Evolutionary conservation across 2,113 vertebrate species (phyloP).

Genomic region (Grammomys surdaster): DNA sequence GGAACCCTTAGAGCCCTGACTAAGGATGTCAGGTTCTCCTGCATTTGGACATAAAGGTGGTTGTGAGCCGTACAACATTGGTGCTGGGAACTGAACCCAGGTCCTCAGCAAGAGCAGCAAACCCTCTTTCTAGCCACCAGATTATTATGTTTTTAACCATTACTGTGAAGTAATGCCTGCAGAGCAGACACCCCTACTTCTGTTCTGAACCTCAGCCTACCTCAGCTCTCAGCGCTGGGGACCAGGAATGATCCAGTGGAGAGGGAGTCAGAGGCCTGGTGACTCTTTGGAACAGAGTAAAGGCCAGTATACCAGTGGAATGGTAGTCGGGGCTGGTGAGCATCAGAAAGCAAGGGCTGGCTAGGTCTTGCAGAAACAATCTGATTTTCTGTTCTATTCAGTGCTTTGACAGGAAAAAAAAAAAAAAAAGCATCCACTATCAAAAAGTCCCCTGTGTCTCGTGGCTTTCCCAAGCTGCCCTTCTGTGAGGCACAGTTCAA

Average conservation of each 20-base stretch:
- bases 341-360: not conserved
- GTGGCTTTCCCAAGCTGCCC: slow-evolving; percentile 17
- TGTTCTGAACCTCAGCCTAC: not conserved
- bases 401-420: not conserved
- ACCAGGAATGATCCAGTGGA: not conserved
- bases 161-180: not conserved
- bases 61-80: not conserved
- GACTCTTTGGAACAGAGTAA: not conserved
- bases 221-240: not conserved
- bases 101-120: not conserved
- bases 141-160: not conserved
- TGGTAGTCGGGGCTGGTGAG: not conserved
- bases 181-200: not conserved
- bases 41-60: not conserved
- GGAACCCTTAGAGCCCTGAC: not conserved
- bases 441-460: not conserved
- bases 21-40: not conserved
- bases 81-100: not conserved
- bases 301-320: not conserved
- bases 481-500: slow-evolving; percentile 17
- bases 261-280: not conserved
- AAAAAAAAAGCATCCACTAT: not conserved
- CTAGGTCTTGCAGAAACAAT: not conserved
- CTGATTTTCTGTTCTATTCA: slow-evolving; percentile 49
- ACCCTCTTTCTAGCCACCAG: not conserved